Conservation (phyloP, 2,888 invertebrate species). For the Aphidoletes aphidimyza region DNA sequence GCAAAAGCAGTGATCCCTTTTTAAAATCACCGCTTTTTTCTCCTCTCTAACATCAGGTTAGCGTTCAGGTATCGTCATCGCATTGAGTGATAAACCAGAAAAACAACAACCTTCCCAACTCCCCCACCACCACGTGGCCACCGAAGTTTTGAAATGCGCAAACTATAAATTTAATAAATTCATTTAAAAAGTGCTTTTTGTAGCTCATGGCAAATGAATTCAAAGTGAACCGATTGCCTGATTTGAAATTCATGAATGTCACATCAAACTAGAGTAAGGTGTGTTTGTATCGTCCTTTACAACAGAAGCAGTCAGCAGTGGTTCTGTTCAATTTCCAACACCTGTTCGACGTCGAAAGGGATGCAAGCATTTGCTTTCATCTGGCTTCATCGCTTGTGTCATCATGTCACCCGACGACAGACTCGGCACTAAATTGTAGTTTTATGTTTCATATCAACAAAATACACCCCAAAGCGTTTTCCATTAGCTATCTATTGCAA, state of each 20-base stretch:
- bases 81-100: background rate
- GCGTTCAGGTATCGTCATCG: constrained; percentile 2
- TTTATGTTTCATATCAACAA: constrained; percentile 53
- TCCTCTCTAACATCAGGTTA: background rate
- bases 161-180: constrained; percentile 40
- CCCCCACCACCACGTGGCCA: background rate
- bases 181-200: constrained; percentile 3
- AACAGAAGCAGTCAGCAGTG: background rate
- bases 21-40: background rate
- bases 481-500: constrained; percentile 39
- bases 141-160: background rate
- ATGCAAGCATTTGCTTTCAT: background rate
- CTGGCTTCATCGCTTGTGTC: background rate
- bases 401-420: constrained; percentile 5
- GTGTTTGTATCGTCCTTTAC: background rate
- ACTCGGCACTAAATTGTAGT: constrained; percentile 28
- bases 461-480: constrained; percentile 1
- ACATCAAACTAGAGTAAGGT: background rate
- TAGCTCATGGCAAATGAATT: no score
- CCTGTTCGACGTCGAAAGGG: background rate
- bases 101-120: background rate
- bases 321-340: background rate
- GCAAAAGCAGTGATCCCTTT: background rate
- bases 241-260: constrained; percentile 39
- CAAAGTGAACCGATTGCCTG: constrained; percentile 12